Conservation (phyloP, 2,113 vertebrate species). For the Myrmecobius fasciatus region DNA sequence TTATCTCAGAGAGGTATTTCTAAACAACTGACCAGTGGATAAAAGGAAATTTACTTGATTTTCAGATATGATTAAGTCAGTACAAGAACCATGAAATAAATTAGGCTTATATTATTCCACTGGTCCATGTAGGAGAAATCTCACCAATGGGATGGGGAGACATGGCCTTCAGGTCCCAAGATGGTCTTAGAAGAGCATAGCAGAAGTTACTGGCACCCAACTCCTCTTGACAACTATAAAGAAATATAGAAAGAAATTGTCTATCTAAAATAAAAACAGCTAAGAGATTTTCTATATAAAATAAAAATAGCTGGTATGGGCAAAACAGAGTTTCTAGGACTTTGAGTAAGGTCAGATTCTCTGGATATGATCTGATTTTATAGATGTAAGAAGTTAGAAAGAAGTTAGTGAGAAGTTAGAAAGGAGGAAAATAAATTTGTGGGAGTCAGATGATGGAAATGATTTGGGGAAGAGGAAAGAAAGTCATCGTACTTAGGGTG, state of each 20-base stretch:
- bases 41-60: background rate
- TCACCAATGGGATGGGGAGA: background rate
- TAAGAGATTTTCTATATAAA: background rate
- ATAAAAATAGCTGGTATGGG: background rate
- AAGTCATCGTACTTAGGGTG: background rate
- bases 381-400: background rate
- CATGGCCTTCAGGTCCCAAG: background rate
- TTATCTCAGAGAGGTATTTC: background rate
- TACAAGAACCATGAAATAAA: background rate
- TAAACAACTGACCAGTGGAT: background rate
- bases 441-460: background rate
- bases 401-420: background rate
- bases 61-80: background rate
- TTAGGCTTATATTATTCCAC: background rate
- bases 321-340: background rate
- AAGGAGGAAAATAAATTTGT: background rate
- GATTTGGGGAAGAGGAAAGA: background rate
- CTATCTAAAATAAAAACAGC: background rate
- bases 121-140: background rate
- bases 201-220: background rate
- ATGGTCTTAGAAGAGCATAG: background rate
- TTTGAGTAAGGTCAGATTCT: background rate
- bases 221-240: background rate
- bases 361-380: background rate
- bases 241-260: background rate